phyloP scores from a whole-genome alignment of 2,113 vertebrate genomes.

The Dolichotis patagonum region DNA sequence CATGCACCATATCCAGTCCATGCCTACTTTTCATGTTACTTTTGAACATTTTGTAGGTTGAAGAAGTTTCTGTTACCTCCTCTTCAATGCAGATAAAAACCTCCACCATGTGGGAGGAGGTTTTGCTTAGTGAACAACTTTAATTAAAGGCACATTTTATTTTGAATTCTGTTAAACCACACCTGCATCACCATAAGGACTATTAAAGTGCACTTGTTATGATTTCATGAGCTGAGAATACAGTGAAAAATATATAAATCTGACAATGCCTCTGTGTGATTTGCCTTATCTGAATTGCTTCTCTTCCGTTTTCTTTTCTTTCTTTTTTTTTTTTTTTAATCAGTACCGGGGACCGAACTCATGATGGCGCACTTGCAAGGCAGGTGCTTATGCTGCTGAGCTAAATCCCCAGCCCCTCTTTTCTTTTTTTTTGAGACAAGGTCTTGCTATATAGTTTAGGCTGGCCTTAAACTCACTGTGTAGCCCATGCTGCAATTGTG shows the following conservation, averaged over 20 bases:
- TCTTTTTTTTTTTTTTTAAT: neutral
- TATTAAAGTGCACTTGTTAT: neutral
- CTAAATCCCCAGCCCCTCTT: too few species aligned
- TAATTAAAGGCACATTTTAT: constrained; percentile 31
- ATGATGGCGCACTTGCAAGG: too few species aligned
- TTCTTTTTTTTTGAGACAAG: neutral
- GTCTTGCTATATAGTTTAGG: too few species aligned
- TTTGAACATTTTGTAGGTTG: constrained; percentile 9
- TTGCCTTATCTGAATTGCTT: neutral
- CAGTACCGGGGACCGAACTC: too few species aligned
- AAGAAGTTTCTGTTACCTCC: constrained; percentile 30
- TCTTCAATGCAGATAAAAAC: constrained; percentile 9
- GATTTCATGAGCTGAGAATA: constrained; percentile 44
- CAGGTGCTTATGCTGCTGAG: too few species aligned
- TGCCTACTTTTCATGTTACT: constrained; percentile 18
- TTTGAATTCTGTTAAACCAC: neutral
- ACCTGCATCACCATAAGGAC: neutral
- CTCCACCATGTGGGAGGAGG: neutral
- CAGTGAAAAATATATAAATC: constrained; percentile 4
- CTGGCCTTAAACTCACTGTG: neutral
- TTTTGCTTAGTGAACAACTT: constrained; percentile 8
- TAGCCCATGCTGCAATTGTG: neutral
- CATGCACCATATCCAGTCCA: neutral
- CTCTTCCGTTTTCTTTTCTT: neutral
- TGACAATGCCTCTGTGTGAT: neutral